Evolutionary conservation across 1,140 invertebrate species (phyloP).

Genomic region (Drosophila sp.): DNA sequence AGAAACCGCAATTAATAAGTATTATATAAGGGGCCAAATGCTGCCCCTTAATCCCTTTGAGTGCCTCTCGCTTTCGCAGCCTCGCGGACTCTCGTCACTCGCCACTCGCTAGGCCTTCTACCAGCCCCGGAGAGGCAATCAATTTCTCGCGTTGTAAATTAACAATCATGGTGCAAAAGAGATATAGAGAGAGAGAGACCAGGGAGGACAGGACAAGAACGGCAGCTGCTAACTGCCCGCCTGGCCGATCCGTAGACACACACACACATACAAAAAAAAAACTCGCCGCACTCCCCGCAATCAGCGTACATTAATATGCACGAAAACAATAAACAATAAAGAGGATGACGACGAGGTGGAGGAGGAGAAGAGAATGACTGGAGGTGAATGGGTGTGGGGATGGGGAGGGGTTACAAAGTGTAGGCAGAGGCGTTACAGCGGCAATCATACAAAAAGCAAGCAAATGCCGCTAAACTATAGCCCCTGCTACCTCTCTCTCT

Average conservation of each 20-base stretch:
- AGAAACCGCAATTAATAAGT: slow-evolving; percentile 65
- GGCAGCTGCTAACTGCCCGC: slow-evolving; percentile 74
- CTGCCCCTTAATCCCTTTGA: slow-evolving; percentile 15
- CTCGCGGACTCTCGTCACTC: too few species aligned
- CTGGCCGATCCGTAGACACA: neutral
- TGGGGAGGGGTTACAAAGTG: slow-evolving; percentile 23
- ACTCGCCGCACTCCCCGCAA: slow-evolving; percentile 50
- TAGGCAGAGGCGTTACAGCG: slow-evolving; percentile 75
- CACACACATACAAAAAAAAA: neutral
- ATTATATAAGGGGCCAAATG: slow-evolving; percentile 47
- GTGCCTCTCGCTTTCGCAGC: too few species aligned
- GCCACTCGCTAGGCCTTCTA: neutral
- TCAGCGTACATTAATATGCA: slow-evolving; percentile 82
- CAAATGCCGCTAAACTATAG: slow-evolving; percentile 61
- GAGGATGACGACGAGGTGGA: slow-evolving; percentile 7
- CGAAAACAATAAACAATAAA: slow-evolving; percentile 80
- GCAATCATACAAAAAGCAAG: slow-evolving; percentile 71
- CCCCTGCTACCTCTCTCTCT: slow-evolving; percentile 3
- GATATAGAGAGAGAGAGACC: slow-evolving; percentile 17
- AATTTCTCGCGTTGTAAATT: slow-evolving; percentile 80
- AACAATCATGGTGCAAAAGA: slow-evolving; percentile 50
- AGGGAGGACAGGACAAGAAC: slow-evolving; percentile 40
- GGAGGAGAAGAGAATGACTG: neutral
- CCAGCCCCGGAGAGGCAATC: slow-evolving; percentile 57
- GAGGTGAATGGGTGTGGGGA: slow-evolving; percentile 10